Conservation (phyloP, 2,113 vertebrate genomes). For the Ptychochromis oligacanthus region DNA sequence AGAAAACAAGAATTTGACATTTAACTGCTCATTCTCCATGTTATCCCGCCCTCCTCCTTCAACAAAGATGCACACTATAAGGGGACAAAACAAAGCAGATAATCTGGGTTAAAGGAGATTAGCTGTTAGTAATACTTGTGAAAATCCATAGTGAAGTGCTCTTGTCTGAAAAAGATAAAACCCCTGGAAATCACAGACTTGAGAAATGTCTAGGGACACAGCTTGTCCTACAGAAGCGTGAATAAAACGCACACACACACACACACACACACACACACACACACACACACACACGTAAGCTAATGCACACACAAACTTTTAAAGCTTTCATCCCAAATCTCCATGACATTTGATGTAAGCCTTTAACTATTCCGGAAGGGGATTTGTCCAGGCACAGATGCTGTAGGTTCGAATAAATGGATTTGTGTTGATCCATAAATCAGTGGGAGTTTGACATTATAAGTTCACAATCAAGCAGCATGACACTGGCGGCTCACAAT, state of each 20-base stretch:
- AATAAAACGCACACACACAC: too few relatives aligned
- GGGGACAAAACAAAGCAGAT: conserved; percentile 57
- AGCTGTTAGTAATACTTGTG: conserved; percentile 54
- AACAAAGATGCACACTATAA: conserved; percentile 43
- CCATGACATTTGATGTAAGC: conserved; percentile 70
- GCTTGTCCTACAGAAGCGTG: conserved; percentile 9
- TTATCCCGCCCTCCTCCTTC: neutral
- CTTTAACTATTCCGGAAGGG: conserved; percentile 52
- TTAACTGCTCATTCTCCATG: conserved; percentile 42
- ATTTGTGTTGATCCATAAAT: conserved; percentile 57
- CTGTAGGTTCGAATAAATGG: conserved; percentile 59
- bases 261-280: conserved; percentile 10
- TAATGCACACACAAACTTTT: conserved; percentile 21
- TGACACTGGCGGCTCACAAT: conserved; percentile 33
- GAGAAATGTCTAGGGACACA: conserved; percentile 21
- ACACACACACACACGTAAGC: conserved; percentile 26
- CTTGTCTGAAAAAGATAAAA: conserved; percentile 54
- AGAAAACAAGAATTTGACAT: conserved; percentile 64
- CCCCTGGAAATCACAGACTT: conserved; percentile 26
- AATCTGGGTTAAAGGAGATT: conserved; percentile 72
- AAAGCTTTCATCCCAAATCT: conserved; percentile 54
- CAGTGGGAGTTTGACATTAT: conserved; percentile 50
- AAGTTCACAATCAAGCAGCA: conserved; percentile 45
- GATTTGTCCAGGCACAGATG: conserved; percentile 57
- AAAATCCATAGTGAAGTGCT: conserved; percentile 47